These are phyloP conservation scores for Sebastes itinus DNA, from an alignment of 2,797 vertebrate genomes.

Conservation along the genomic window DNA sequence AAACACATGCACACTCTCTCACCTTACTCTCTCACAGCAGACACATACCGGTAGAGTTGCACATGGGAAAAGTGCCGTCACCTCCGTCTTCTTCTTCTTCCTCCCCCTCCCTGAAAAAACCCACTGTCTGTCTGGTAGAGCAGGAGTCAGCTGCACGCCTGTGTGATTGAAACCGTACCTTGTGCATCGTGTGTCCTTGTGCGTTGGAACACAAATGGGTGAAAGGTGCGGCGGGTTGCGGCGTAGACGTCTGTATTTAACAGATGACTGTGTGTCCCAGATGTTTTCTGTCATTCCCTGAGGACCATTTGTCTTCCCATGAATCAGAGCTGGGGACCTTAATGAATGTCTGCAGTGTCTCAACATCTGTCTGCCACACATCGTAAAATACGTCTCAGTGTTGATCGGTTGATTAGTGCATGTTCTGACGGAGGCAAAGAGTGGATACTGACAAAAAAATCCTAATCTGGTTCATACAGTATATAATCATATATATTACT, in stretches of 20 bases:
- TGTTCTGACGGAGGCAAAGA: background rate
- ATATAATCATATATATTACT: no score
- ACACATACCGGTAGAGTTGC: conserved; percentile 11
- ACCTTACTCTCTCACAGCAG: background rate
- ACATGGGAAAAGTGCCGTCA: conserved; percentile 39
- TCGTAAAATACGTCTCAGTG: conserved; percentile 6
- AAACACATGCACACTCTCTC: conserved; percentile 9
- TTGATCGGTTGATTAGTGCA: background rate
- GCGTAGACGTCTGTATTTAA: conserved; percentile 21
- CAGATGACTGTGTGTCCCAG: conserved; percentile 2
- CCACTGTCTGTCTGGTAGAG: conserved; percentile 40
- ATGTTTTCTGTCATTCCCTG: conserved; percentile 43
- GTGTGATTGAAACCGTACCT: conserved; percentile 3
- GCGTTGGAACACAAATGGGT: conserved; percentile 4
- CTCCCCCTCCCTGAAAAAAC: conserved; percentile 12
- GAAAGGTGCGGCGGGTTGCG: conserved; percentile 7
- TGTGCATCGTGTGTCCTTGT: background rate
- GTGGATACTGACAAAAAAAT: background rate
- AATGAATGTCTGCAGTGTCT: conserved; percentile 32
- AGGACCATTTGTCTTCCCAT: background rate
- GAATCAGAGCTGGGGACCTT: conserved; percentile 19
- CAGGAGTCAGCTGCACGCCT: conserved; percentile 10
- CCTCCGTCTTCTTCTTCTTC: background rate
- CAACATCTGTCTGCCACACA: conserved; percentile 59
- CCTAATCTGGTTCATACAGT: background rate